Evolutionary conservation across 2,888 invertebrate genomes (phyloP).

Genomic region (Dendrolimus houi): DNA sequence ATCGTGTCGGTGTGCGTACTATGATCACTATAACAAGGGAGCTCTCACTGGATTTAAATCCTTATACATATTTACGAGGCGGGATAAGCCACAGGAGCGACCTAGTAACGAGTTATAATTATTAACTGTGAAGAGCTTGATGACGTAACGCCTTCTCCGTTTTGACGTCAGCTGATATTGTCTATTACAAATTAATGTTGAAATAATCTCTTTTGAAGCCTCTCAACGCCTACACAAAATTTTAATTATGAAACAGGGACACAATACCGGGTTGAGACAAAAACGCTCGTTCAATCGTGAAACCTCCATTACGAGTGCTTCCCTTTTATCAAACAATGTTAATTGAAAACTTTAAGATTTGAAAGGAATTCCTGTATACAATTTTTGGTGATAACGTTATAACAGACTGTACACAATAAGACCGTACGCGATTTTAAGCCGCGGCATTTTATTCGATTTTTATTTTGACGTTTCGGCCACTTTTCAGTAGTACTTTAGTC

Average conservation of each 20-base stretch:
- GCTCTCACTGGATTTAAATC: not conserved
- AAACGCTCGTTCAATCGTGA: not conserved
- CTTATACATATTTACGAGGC: no score
- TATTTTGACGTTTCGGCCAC: no score
- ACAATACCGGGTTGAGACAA: not conserved
- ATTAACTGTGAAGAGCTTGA: not conserved
- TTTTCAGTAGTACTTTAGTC: no score
- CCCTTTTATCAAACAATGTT: no score
- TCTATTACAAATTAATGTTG: not conserved
- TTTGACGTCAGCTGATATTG: not conserved
- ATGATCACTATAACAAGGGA: not conserved
- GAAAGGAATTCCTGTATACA: no score
- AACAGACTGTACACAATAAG: not conserved
- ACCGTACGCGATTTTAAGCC: not conserved
- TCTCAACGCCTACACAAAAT: not conserved
- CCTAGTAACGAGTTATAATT: no score
- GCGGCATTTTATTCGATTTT: not conserved
- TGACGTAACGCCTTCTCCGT: not conserved
- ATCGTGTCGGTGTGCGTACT: no score
- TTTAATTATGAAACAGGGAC: not conserved
- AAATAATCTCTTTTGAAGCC: not conserved
- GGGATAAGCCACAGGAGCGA: no score
- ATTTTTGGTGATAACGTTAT: no score
- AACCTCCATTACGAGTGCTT: not conserved
- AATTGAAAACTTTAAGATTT: no score